Percentiles rank a stretch among this genome's conserved stretches.
phyloP scores from a whole-genome alignment of 2,113 vertebrate genomes.

The Benitochromis conjunctus region DNA sequence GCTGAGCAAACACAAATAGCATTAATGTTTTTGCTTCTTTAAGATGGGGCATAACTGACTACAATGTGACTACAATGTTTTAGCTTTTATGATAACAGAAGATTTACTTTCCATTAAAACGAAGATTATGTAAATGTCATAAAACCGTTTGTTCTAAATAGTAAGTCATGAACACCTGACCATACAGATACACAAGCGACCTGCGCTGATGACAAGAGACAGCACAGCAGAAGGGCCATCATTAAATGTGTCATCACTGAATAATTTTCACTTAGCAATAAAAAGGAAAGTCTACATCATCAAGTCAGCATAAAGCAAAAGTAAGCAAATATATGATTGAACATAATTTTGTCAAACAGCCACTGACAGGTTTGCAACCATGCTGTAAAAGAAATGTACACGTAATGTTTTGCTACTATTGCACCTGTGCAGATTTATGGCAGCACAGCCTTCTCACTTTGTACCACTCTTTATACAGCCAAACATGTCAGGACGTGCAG shows the following conservation, averaged over 20 bases:
- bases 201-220: not conserved
- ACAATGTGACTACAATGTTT: no score
- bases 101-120: not conserved
- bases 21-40: not conserved
- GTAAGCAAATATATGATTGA: not conserved
- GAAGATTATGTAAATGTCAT: not conserved
- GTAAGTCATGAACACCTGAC: not conserved
- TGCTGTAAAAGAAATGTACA: accelerated
- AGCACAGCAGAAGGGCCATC: not conserved
- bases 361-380: not conserved
- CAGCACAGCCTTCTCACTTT: accelerated
- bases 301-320: not conserved
- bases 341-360: not conserved
- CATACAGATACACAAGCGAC: not conserved
- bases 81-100: not conserved
- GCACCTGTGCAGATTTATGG: not conserved
- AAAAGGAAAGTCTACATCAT: no score
- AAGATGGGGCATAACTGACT: not conserved
- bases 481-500: not conserved
- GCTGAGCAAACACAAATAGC: slow-evolving; percentile 30
- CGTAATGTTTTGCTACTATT: not conserved
- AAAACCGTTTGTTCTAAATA: not conserved
- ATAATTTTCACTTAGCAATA: not conserved
- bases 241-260: not conserved
- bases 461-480: not conserved